Evolutionary conservation across 2,888 invertebrate genomes (phyloP), one percentile per base, ranked within the genome.

Genomic region (Tricholauxania praeusta): DNA sequence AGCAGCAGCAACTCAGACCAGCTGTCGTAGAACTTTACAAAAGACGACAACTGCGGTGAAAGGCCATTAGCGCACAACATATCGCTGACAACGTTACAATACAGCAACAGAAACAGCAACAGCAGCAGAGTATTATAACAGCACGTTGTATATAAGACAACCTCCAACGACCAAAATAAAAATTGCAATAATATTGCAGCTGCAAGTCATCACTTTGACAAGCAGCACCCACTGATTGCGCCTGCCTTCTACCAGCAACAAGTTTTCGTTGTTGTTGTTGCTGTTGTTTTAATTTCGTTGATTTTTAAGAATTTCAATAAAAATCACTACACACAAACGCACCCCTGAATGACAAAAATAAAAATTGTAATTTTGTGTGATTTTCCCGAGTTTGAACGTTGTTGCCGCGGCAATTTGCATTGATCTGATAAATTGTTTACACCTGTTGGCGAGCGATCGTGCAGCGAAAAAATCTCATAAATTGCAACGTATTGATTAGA

Each of bases 1-100:
- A 28, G 19, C 57, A 67, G 59, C 68, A 59, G 2, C 67, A 39
- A 39, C 39, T 39, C 47, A 53, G 53, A 15, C 63, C 70, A 63
- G 70, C 62, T 70, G 70, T 62, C 70, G 15, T 39, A 51, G 70
- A 62, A 62, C 51, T 32, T 17, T 62, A 60, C 62, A 51, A 15
- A 49, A 51, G 68, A n/a, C 39, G 70, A 70, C 70, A 70, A 53
- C 19, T 47, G 70, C 70, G 70, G 70, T 70, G 70, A 70, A 70
- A 70, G 70, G 70, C 70, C 70, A 70, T 70, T 70, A 70, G 70
- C 70, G 62, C n/a, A 39, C 59, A 59, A 60, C 28, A 60, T 12
- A 51, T 28, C 19, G 51, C 64, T 62, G 64, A 64, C 64, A 51
- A 49, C 49, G 28, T n/a, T 15, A 49, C 19, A 64, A 49, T 6